Percentiles rank a stretch among this genome's conserved stretches.
These are phyloP conservation scores for Microctonus brassicae DNA, from an alignment of 2,888 invertebrate species.

Conservation along the genomic window DNA sequence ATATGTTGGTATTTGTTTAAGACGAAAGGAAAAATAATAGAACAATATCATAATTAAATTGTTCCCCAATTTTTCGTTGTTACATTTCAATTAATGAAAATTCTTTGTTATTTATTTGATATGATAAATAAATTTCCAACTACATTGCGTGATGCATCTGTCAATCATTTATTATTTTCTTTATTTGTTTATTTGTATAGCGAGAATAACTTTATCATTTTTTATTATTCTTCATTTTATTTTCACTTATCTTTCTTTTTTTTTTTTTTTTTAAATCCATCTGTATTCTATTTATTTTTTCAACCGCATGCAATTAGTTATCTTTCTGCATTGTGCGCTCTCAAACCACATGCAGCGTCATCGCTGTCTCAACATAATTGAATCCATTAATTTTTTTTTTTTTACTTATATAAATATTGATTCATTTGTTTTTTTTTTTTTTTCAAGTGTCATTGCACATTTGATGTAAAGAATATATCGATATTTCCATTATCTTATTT, in stretches of 20 bases:
- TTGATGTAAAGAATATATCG: neutral
- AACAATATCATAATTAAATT: neutral
- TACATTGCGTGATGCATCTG: neutral
- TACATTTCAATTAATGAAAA: neutral
- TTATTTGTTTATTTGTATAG: neutral
- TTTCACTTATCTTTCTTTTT: constrained; percentile 25
- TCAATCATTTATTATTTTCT: neutral
- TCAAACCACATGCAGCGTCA: constrained; percentile 16
- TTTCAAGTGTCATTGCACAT: neutral
- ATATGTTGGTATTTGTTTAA: neutral
- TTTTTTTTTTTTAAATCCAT: constrained; percentile 49
- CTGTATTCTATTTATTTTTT: constrained; percentile 47
- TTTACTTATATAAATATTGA: neutral
- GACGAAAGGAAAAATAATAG: neutral
- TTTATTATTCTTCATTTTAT: neutral
- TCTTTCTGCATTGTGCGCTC: constrained; percentile 41
- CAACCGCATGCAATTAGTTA: constrained; percentile 61
- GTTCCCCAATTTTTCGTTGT: neutral
- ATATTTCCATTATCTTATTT: neutral
- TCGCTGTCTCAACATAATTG: constrained; percentile 7
- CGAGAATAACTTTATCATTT: neutral
- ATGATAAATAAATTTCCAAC: neutral
- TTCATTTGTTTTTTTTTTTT: neutral
- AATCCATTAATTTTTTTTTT: neutral
- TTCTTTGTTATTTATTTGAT: neutral